These are phyloP conservation scores for Clarias macrocephalus DNA, from an alignment of 2,113 vertebrate species.

Conservation along the genomic window DNA sequence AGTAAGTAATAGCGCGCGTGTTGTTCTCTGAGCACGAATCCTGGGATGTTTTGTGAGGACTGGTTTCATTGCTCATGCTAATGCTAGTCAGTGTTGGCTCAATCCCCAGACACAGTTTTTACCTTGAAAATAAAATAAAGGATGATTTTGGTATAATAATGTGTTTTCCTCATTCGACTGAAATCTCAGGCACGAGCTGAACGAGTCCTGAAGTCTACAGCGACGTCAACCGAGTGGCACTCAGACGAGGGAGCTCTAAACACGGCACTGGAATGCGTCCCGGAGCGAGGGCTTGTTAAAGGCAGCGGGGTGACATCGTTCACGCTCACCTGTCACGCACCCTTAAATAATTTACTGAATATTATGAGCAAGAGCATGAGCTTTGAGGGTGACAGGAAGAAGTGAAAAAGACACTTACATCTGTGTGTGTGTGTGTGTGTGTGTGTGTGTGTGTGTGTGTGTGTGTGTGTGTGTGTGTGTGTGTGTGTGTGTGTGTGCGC, in stretches of 20 bases:
- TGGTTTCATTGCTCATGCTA: background rate
- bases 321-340: constrained; percentile 52
- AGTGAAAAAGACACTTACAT: constrained; percentile 37
- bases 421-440: constrained; percentile 13
- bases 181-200: background rate
- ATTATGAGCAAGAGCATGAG: constrained; percentile 30
- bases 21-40: background rate
- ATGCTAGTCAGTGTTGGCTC: background rate
- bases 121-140: background rate
- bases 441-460: constrained; percentile 35
- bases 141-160: background rate
- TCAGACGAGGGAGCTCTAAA: background rate
- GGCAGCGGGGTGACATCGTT: constrained; percentile 40
- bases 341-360: constrained; percentile 59
- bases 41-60: background rate
- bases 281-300: background rate
- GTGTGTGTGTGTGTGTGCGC: constrained; percentile 27
- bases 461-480: no score
- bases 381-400: constrained; percentile 57
- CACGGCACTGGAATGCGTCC: background rate
- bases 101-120: background rate
- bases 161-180: background rate
- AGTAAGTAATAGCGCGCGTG: no score
- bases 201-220: background rate
- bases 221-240: background rate